These are phyloP conservation scores for Gila orcuttii DNA, from an alignment of 2,113 vertebrate species.

Conservation along the genomic window DNA sequence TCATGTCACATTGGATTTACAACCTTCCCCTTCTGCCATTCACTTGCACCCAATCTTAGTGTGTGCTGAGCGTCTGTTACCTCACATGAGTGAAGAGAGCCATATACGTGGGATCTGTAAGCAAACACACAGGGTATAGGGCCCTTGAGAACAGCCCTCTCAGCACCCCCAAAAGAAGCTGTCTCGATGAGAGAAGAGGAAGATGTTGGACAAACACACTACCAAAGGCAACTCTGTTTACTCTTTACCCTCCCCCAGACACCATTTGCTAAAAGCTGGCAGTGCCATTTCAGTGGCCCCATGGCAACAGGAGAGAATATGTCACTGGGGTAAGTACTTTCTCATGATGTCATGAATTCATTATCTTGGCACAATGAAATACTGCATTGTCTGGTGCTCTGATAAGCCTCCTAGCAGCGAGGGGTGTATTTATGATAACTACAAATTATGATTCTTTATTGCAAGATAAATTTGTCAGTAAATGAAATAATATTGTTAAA, in stretches of 20 bases:
- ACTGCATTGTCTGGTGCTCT: conserved; percentile 22
- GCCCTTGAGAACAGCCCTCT: conserved; percentile 40
- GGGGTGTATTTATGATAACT: not conserved
- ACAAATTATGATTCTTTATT: conserved; percentile 3
- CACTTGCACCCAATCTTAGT: conserved; percentile 18
- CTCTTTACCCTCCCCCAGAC: conserved; percentile 62
- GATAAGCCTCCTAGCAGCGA: conserved; percentile 1
- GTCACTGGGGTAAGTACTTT: conserved; percentile 76
- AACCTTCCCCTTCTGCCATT: conserved; percentile 58
- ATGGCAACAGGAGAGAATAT: conserved; percentile 77
- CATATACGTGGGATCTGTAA: conserved; percentile 53
- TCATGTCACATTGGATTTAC: conserved; percentile 40
- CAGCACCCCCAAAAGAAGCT: conserved; percentile 62
- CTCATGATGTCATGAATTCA: conserved; percentile 73
- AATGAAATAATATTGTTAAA: conserved; percentile 8
- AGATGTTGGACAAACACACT: conserved; percentile 70
- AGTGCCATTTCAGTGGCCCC: conserved; percentile 69
- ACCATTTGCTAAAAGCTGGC: conserved; percentile 55
- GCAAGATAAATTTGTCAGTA: not conserved
- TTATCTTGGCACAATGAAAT: conserved; percentile 44
- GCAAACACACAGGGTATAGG: conserved; percentile 53
- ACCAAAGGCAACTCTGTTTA: conserved; percentile 75
- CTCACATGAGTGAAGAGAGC: conserved; percentile 63
- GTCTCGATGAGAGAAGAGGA: conserved; percentile 60
- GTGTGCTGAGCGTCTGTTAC: conserved; percentile 55